Base-by-base conservation (phyloP, 1,140 invertebrate species). In the Hylaeus volcanicus region DNA sequence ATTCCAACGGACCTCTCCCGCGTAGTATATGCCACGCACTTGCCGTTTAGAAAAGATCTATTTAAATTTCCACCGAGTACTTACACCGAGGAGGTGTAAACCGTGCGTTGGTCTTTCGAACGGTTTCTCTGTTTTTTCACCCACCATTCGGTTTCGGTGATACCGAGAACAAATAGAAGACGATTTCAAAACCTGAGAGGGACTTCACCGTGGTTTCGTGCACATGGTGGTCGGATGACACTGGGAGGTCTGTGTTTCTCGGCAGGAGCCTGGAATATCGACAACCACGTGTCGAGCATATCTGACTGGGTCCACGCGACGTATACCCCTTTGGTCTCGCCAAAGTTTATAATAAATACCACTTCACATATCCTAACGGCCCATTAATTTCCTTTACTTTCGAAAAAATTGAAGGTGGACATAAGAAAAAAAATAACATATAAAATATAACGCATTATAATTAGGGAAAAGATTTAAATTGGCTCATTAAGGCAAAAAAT, bases 191-290 rank as follows among this genome's bases (percentile, higher is more conserved):
- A 86, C 63, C 84, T 68, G 56, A 63, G 69, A 76, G 70, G 61
- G 70, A 63, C 14, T 71, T 75, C 41, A 41, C 70, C 78, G 56
- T 41, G 43, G 45, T 74, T 72, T 70, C 6, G 55, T 74, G 55
- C 85, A 87, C 64, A 87, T 87, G 85, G 77, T 76, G 61, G 61
- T 78, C 79, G 85, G n/a, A 66, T 63, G 74, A 72, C 72, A 58
- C 78, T 81, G 72, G 86, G 86, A 87, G 86, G 85, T 87, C 82
- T 74, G 63, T 56, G 61, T 79, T 55, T 68, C 86, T 86, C 86
- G 77, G 86, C 85, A 87, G 86, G 86, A 87, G 86, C 74, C 86
- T 58, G 61, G 82, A 75, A 64, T 81, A 77, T 81, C 48, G 66
- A 60, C 60, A 74, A 74, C 64, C 86, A 87, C 78, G 71, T 87